Evolutionary conservation across 2,888 invertebrate genomes (phyloP).

Genomic region (Drosophila meridionalis): DNA sequence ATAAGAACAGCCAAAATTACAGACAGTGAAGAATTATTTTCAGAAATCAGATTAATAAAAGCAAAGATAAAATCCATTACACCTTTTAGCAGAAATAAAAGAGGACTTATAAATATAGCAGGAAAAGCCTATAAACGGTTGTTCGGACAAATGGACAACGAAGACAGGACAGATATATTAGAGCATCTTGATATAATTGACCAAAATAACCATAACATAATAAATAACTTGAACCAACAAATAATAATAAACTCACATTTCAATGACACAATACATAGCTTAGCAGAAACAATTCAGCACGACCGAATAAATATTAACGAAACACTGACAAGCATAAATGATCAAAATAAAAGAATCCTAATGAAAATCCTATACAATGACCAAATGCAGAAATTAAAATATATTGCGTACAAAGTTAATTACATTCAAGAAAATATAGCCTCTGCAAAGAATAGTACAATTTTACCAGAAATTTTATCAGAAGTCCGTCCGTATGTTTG

Average conservation of each 20-base stretch:
- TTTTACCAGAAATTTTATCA: no score
- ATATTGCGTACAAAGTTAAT: neutral
- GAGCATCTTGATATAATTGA: neutral
- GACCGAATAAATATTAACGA: neutral
- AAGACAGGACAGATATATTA: neutral
- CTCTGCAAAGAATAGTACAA: neutral
- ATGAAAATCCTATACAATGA: neutral
- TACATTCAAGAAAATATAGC: neutral
- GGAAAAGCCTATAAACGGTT: neutral
- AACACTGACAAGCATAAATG: neutral
- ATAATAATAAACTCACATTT: neutral
- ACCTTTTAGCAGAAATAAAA: neutral
- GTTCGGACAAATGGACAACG: neutral
- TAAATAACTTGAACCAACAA: neutral
- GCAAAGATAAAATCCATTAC: neutral
- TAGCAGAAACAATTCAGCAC: neutral
- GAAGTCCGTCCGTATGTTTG: no score
- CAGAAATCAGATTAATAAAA: neutral
- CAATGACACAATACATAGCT: neutral
- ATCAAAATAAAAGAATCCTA: neutral
- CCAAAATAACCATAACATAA: neutral
- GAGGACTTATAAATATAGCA: neutral
- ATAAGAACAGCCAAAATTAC: neutral
- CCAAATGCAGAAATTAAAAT: neutral
- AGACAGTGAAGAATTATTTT: neutral